Percentiles rank a stretch among this genome's conserved stretches.
These are phyloP conservation scores for Phaenicophaeus curvirostris DNA, from an alignment of 2,797 vertebrate genomes.

Conservation along the genomic window DNA sequence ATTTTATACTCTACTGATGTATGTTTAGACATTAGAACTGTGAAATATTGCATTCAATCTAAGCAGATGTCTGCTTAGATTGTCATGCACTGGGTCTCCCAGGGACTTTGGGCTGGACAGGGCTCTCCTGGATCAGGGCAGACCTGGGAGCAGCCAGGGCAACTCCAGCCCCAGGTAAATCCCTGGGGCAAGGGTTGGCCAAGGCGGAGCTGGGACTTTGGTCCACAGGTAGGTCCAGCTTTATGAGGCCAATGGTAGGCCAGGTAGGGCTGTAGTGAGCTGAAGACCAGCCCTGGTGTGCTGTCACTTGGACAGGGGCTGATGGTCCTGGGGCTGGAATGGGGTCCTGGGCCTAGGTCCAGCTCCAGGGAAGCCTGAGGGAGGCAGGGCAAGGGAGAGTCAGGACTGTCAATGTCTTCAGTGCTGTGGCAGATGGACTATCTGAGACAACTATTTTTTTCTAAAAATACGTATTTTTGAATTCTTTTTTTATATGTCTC, in stretches of 20 bases:
- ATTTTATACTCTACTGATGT: slow-evolving; percentile 6
- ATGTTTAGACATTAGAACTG: not conserved
- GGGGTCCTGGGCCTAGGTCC: not conserved
- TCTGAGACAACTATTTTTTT: not conserved
- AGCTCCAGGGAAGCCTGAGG: not conserved
- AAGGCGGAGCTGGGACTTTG: not conserved
- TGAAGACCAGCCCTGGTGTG: not conserved
- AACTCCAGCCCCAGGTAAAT: not conserved
- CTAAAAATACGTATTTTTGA: not conserved
- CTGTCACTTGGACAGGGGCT: not conserved
- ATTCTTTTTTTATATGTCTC: not conserved
- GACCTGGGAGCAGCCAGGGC: rapidly evolving
- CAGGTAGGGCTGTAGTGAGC: not conserved
- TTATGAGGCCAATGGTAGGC: too few species aligned
- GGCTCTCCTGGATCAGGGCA: not conserved
- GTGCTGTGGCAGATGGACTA: not conserved
- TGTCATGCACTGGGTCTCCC: rapidly evolving
- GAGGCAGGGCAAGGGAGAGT: not conserved
- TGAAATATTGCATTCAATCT: not conserved
- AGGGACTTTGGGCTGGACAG: not conserved
- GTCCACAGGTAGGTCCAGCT: rapidly evolving
- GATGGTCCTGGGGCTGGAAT: not conserved
- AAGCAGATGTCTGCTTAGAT: too few species aligned
- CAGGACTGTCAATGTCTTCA: not conserved
- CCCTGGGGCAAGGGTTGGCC: not conserved